These are phyloP conservation scores for Pituophis catenifer DNA, from an alignment of 2,113 vertebrate genomes.

Conservation along the genomic window DNA sequence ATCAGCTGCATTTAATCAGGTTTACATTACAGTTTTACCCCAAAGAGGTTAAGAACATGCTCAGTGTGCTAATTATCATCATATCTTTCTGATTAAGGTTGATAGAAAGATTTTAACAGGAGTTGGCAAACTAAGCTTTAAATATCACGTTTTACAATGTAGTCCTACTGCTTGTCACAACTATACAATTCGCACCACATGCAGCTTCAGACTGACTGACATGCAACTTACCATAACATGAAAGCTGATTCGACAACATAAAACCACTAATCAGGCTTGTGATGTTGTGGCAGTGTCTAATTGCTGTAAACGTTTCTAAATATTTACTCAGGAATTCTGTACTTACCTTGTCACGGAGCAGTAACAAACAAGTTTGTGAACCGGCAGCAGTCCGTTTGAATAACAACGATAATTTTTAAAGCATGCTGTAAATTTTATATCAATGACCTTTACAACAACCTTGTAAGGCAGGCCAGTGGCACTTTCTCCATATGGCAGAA, in stretches of 20 bases:
- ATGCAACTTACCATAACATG: neutral
- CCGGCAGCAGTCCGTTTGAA: neutral
- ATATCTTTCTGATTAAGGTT: neutral
- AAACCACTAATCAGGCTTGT: neutral
- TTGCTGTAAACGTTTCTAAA: neutral
- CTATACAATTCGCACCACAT: neutral
- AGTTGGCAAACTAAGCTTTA: neutral
- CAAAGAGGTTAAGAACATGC: neutral
- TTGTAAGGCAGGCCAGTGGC: neutral
- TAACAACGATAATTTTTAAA: neutral
- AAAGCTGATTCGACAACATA: neutral
- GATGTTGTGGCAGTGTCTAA: neutral
- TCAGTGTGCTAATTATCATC: neutral
- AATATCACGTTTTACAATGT: neutral
- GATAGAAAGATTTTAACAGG: neutral
- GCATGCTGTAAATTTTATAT: neutral
- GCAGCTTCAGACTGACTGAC: neutral
- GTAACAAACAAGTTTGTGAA: neutral
- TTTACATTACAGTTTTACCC: neutral
- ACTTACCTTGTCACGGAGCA: neutral
- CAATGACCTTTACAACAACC: neutral
- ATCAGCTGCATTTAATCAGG: neutral
- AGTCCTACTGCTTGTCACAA: neutral
- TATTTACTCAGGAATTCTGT: neutral
- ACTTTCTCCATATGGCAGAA: neutral